Evolutionary conservation across 2,113 vertebrate species (phyloP).

Genomic region (Ancistrus triradiatus): DNA sequence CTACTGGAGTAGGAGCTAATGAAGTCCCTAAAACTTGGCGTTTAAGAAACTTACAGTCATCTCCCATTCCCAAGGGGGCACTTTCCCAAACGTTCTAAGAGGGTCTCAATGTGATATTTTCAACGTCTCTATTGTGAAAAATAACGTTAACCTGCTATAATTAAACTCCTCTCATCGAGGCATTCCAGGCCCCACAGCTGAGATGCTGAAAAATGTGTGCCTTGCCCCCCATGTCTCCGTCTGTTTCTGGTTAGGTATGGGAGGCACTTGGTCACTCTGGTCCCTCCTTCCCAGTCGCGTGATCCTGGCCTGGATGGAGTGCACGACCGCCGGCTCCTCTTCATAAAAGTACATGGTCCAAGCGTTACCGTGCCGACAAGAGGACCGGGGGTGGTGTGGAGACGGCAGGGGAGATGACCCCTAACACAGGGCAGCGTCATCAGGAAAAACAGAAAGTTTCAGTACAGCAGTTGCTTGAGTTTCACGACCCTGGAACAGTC

Average conservation of each 20-base stretch:
- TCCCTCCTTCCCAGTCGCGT: constrained; percentile 91
- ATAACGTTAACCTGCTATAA: too few relatives aligned
- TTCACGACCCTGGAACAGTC: constrained; percentile 44
- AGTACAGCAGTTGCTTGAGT: constrained; percentile 47
- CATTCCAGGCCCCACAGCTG: too few relatives aligned
- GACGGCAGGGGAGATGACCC: constrained; percentile 80
- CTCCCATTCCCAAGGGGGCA: too few relatives aligned
- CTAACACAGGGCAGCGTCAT: constrained; percentile 78
- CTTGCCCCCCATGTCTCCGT: constrained; percentile 15
- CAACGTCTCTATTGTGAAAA: too few relatives aligned
- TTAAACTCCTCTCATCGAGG: too few relatives aligned
- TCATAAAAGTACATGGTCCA: constrained; percentile 97
- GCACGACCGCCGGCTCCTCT: constrained; percentile 90
- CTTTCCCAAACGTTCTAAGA: too few relatives aligned
- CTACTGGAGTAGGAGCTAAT: too few relatives aligned
- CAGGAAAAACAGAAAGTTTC: constrained; percentile 75
- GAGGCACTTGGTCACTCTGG: constrained; percentile 88
- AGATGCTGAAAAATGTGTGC: too few relatives aligned
- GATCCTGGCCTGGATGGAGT: constrained; percentile 90
- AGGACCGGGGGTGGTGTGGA: constrained; percentile 91
- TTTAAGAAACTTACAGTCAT: too few relatives aligned
- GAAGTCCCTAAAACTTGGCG: too few relatives aligned
- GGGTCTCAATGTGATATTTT: too few relatives aligned
- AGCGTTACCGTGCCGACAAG: constrained; percentile 89
- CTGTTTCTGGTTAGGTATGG: constrained; percentile 74